Percentiles rank a stretch among this genome's conserved stretches.
These are phyloP conservation scores for Gila robusta DNA, from an alignment of 2,797 vertebrate species.

Conservation along the genomic window DNA sequence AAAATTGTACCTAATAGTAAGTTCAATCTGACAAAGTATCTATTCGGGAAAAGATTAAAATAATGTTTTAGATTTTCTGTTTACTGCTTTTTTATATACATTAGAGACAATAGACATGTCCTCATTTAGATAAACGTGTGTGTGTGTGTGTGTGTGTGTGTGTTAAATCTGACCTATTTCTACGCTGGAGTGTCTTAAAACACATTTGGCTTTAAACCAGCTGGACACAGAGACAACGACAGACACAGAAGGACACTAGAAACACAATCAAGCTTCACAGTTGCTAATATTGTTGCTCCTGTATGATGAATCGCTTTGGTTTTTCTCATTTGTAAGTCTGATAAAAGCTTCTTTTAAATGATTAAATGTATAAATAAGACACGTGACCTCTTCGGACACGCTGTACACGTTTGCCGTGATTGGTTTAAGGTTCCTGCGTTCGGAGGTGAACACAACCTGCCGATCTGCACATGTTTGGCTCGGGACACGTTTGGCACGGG, in stretches of 20 bases:
- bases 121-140: neutral
- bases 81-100: no score
- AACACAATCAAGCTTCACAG: neutral
- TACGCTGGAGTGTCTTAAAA: conserved; percentile 8
- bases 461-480: conserved; percentile 15
- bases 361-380: neutral
- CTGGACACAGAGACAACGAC: conserved; percentile 5
- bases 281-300: neutral
- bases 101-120: neutral
- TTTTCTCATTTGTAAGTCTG: neutral
- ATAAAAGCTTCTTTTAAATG: neutral
- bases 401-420: neutral
- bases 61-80: neutral
- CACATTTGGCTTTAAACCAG: conserved; percentile 4
- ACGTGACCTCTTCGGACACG: neutral
- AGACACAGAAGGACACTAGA: neutral
- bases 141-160: conserved; percentile 44
- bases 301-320: neutral
- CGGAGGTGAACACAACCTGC: neutral
- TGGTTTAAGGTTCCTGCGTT: neutral
- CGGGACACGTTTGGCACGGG: neutral
- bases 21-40: neutral
- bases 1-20: neutral
- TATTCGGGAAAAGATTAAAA: neutral
- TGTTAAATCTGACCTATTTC: conserved; percentile 38